A percentile compares a stretch with the other conserved stretches of the same genome.
These are phyloP conservation scores for Ophion costatus DNA, from an alignment of 2,888 invertebrate species.

Conservation along the genomic window DNA sequence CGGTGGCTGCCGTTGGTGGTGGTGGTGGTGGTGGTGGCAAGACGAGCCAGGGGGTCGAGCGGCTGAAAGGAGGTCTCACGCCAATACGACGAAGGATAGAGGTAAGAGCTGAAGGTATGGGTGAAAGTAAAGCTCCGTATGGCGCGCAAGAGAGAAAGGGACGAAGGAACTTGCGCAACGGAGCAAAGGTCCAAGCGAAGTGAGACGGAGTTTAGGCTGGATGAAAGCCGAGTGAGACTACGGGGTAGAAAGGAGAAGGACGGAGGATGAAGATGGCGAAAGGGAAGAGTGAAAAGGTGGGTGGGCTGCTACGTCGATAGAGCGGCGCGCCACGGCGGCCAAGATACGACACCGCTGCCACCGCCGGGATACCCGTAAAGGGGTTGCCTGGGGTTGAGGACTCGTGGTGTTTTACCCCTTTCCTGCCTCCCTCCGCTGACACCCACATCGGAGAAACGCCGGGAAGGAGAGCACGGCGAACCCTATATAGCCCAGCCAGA, in stretches of 20 bases:
- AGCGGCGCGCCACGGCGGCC: constrained; percentile 84
- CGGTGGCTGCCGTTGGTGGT: constrained; percentile 41
- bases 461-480: constrained; percentile 48
- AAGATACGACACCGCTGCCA: constrained; percentile 83
- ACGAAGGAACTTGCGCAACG: constrained; percentile 19
- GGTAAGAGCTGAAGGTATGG: constrained; percentile 32
- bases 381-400: constrained; percentile 74
- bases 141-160: constrained; percentile 14
- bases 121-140: constrained; percentile 29
- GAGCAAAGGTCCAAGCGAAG: constrained; percentile 16
- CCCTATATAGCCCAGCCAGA: constrained; percentile 13
- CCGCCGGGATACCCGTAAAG: constrained; percentile 82
- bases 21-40: constrained; percentile 40
- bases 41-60: constrained; percentile 51
- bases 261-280: constrained; percentile 53
- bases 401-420: constrained; percentile 64
- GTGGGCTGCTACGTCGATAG: constrained; percentile 82
- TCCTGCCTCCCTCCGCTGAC: constrained; percentile 67
- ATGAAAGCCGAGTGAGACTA: constrained; percentile 15
- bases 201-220: constrained; percentile 20
- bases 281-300: constrained; percentile 68
- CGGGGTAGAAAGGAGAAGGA: constrained; percentile 24
- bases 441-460: constrained; percentile 53
- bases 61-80: constrained; percentile 57
- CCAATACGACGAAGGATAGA: constrained; percentile 52